Percentiles rank a stretch among this genome's conserved stretches.
Conservation (phyloP, 2,113 vertebrate species). For the Hyaena hyaena region DNA sequence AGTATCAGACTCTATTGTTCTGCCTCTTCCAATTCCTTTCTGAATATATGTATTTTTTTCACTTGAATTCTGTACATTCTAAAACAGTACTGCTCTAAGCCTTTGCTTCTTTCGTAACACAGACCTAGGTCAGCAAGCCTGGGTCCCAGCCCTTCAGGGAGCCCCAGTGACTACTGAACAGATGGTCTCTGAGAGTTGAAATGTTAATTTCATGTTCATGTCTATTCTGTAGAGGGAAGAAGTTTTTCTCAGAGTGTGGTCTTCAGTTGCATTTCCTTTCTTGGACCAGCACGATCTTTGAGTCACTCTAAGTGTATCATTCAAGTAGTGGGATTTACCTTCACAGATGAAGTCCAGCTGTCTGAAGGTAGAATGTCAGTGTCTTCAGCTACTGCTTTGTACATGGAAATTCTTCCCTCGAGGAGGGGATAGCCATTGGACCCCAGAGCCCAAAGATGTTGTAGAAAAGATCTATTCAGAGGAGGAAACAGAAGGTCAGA, state of each 20-base stretch:
- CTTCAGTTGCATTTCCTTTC: neutral
- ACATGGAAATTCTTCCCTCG: neutral
- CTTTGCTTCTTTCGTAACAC: neutral
- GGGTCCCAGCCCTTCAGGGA: neutral
- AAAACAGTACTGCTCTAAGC: neutral
- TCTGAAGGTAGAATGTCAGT: neutral
- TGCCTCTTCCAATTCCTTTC: neutral
- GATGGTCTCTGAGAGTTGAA: neutral
- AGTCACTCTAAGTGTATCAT: neutral
- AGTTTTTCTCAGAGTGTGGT: neutral
- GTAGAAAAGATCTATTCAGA: neutral
- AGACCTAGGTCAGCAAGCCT: neutral
- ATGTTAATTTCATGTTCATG: neutral
- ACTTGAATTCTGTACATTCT: neutral
- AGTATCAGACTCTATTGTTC: slow-evolving; percentile 72
- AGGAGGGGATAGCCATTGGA: neutral
- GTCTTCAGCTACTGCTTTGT: neutral
- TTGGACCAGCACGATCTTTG: neutral
- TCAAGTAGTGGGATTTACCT: neutral
- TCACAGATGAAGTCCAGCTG: neutral
- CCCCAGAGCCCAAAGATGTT: neutral
- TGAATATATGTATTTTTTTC: neutral
- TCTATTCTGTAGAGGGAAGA: neutral
- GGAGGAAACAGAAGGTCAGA: neutral
- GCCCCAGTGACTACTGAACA: neutral